These are phyloP conservation scores for Drosophila mercatorum DNA, from an alignment of 2,888 invertebrate species.

Conservation along the genomic window DNA sequence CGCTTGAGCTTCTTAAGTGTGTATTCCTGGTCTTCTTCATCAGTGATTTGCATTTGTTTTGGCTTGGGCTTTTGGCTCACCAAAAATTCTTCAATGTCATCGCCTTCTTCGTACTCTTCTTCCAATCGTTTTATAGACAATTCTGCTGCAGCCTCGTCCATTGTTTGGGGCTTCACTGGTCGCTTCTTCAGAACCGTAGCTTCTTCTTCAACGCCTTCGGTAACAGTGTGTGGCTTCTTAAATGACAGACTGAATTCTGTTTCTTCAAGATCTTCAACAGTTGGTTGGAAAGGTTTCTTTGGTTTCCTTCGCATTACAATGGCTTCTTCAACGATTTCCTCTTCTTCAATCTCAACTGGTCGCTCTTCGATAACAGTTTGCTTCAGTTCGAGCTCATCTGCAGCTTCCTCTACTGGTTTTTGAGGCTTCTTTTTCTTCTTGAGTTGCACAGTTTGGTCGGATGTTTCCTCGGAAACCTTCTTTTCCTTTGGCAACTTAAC, in stretches of 20 bases:
- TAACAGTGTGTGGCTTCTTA: slow-evolving; percentile 84
- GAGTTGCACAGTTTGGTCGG: slow-evolving; percentile 79
- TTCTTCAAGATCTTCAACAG: slow-evolving; percentile 82
- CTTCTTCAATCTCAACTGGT: slow-evolving; percentile 86
- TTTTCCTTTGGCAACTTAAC: slow-evolving; percentile 78
- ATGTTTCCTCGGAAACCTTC: slow-evolving; percentile 80
- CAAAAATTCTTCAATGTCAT: slow-evolving; percentile 86
- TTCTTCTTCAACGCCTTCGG: slow-evolving; percentile 84
- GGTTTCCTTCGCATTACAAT: slow-evolving; percentile 78
- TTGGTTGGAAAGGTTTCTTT: slow-evolving; percentile 72
- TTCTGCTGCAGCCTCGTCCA: slow-evolving; percentile 84
- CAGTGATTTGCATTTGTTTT: slow-evolving; percentile 85
- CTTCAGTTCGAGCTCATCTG: slow-evolving; percentile 82
- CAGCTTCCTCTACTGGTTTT: slow-evolving; percentile 79
- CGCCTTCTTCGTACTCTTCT: slow-evolving; percentile 83
- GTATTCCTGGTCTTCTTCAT: slow-evolving; percentile 88
- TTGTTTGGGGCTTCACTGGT: slow-evolving; percentile 72
- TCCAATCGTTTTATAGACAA: slow-evolving; percentile 81
- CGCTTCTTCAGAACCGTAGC: slow-evolving; percentile 84
- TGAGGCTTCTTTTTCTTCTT: slow-evolving; percentile 82
- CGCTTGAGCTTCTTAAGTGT: slow-evolving; percentile 91
- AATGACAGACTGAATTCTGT: slow-evolving; percentile 82
- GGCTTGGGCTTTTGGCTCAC: slow-evolving; percentile 85
- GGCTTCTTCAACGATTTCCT: slow-evolving; percentile 84
- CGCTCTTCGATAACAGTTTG: slow-evolving; percentile 82